Evolutionary conservation across 2,888 invertebrate genomes (phyloP).

Genomic region (Cheilosia soror): DNA sequence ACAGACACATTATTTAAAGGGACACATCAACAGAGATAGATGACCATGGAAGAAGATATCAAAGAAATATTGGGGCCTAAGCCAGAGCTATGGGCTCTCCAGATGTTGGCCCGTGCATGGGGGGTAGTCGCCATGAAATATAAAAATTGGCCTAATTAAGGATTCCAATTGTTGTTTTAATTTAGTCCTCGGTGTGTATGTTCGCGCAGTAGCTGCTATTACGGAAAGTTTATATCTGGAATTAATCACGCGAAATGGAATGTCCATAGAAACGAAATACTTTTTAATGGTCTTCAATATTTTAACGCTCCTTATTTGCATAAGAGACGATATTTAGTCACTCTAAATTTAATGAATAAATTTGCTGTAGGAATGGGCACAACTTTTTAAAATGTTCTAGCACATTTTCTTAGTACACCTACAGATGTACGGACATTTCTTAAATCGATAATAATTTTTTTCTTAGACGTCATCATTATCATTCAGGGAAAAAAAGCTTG

Average conservation of each 20-base stretch:
- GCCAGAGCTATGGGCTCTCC: conserved; percentile 33
- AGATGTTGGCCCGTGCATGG: conserved; percentile 1
- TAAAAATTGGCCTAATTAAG: conserved; percentile 73
- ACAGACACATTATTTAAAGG: conserved; percentile 27
- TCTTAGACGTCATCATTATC: too few relatives aligned
- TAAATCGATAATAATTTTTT: too few relatives aligned
- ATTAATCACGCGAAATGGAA: conserved; percentile 66
- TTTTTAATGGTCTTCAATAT: conserved; percentile 55
- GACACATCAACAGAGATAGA: conserved; percentile 59
- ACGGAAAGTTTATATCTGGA: conserved; percentile 59
- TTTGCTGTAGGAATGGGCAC: too few relatives aligned
- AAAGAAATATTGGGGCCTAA: conserved; percentile 55
- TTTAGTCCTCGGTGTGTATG: conserved; percentile 49
- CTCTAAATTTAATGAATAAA: conserved; percentile 1
- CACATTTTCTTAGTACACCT: too few relatives aligned
- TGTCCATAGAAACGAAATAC: conserved; percentile 47
- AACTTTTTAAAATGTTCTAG: too few relatives aligned
- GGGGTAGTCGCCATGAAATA: conserved; percentile 22
- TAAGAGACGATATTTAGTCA: neutral
- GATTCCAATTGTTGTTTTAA: conserved; percentile 69
- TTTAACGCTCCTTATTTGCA: conserved; percentile 19
- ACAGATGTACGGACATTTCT: too few relatives aligned
- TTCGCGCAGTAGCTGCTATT: conserved; percentile 43
- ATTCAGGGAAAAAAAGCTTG: too few relatives aligned
- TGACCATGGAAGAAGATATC: conserved; percentile 46